phyloP scores from a whole-genome alignment of 30 jellyfish, hydroid and myxozoan genomes.

The Mastigias papua region DNA sequence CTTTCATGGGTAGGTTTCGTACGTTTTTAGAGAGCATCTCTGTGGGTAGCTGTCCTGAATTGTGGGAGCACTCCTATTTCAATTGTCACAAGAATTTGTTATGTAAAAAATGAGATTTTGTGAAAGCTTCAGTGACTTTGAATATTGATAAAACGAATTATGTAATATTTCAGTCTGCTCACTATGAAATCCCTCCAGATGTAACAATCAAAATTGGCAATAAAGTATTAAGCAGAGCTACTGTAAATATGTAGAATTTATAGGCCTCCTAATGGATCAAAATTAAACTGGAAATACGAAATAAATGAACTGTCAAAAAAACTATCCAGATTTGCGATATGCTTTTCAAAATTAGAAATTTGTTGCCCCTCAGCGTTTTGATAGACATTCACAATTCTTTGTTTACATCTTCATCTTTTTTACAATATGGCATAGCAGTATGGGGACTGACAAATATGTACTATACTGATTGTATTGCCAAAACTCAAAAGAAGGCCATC shows the following conservation, averaged over 20 bases:
- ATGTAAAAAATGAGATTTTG: no score
- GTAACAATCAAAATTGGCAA: not conserved
- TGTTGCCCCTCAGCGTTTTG: not conserved
- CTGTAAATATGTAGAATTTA: not conserved
- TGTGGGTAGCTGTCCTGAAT: no score
- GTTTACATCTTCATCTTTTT: not conserved
- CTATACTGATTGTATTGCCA: not conserved
- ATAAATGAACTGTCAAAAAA: not conserved
- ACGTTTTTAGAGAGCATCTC: no score
- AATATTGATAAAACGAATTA: no score
- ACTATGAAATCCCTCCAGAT: not conserved
- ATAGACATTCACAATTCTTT: not conserved
- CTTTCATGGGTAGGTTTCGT: no score
- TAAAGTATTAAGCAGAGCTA: not conserved
- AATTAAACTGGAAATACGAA: not conserved
- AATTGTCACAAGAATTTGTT: no score
- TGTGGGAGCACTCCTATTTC: no score
- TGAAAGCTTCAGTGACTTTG: no score
- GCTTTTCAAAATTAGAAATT: no score
- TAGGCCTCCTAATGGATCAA: not conserved
- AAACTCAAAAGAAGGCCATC: not conserved
- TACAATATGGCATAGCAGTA: not conserved
- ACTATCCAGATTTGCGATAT: not conserved
- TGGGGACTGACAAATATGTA: not conserved
- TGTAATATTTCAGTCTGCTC: not conserved